phyloP scores from a whole-genome alignment of 1,140 invertebrate species.

The Brachionus paranguensis region DNA sequence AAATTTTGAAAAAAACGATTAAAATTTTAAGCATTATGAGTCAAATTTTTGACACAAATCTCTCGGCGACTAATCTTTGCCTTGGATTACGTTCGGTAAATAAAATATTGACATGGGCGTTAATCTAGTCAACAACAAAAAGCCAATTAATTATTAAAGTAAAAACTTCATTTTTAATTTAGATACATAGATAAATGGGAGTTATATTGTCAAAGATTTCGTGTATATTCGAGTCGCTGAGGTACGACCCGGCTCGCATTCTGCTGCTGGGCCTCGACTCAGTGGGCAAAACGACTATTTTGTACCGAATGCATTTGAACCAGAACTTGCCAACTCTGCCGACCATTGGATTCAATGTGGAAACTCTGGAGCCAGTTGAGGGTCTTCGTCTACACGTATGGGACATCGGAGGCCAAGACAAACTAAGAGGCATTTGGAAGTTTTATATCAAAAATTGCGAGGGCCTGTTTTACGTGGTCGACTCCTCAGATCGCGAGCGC shows the following conservation, averaged over 20 bases:
- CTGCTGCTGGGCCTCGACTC: constrained; percentile 17
- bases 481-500: constrained; percentile 29
- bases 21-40: neutral
- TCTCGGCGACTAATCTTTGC: neutral
- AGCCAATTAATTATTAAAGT: neutral
- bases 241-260: constrained; percentile 1
- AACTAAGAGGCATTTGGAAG: constrained; percentile 38
- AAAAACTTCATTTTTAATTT: neutral
- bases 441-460: constrained; percentile 38
- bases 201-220: constrained; percentile 45
- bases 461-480: constrained; percentile 32
- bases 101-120: neutral
- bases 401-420: constrained; percentile 39
- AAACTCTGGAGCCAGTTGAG: constrained; percentile 18
- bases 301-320: constrained; percentile 31
- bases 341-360: constrained; percentile 40
- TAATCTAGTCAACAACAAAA: neutral
- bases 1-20: neutral
- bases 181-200: constrained; percentile 45
- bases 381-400: constrained; percentile 32
- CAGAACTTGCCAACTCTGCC: neutral
- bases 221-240: constrained; percentile 43
- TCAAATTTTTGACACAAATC: neutral
- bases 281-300: constrained; percentile 37
- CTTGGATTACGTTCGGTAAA: neutral